phyloP scores from a whole-genome alignment of 1,140 invertebrate species.

The Drosophila erecta region DNA sequence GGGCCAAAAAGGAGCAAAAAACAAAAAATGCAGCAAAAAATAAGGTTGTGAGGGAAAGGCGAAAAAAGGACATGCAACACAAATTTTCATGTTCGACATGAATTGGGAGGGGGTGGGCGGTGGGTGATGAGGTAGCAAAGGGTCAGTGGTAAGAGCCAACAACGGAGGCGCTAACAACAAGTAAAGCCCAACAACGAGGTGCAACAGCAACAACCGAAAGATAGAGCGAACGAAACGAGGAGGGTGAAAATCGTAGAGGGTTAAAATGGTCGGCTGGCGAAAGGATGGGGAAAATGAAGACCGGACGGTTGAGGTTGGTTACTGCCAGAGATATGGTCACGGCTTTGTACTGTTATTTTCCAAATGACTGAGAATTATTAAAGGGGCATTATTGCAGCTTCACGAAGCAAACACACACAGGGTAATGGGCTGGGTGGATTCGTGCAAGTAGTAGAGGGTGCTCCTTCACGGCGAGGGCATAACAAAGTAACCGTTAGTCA shows the following conservation, averaged over 20 bases:
- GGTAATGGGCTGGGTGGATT: background rate
- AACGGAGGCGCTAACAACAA: conserved; percentile 43
- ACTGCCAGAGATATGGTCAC: conserved; percentile 58
- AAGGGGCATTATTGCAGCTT: conserved; percentile 81
- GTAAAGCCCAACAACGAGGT: conserved; percentile 50
- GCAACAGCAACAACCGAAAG: conserved; percentile 19
- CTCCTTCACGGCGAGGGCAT: conserved; percentile 15
- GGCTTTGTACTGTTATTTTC: conserved; percentile 79
- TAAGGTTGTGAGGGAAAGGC: conserved; percentile 9
- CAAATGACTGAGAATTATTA: conserved; percentile 81
- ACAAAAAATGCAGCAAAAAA: conserved; percentile 6
- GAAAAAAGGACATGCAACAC: conserved; percentile 66
- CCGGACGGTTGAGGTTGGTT: conserved; percentile 36
- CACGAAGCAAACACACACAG: conserved; percentile 61
- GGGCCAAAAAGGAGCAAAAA: conserved; percentile 12
- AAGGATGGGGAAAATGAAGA: background rate
- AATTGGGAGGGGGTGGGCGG: conserved; percentile 41
- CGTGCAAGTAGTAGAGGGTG: background rate
- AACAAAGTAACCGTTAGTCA: conserved; percentile 48
- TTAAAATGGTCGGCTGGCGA: background rate
- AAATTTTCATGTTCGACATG: conserved; percentile 76
- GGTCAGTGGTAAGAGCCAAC: conserved; percentile 36
- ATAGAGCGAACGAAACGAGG: conserved; percentile 1
- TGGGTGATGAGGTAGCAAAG: conserved; percentile 3
- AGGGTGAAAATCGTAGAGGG: background rate